Evolutionary conservation across 2,888 invertebrate species (phyloP), one percentile per base, ranked within the genome.

Genomic region (Resseliella maxima): DNA sequence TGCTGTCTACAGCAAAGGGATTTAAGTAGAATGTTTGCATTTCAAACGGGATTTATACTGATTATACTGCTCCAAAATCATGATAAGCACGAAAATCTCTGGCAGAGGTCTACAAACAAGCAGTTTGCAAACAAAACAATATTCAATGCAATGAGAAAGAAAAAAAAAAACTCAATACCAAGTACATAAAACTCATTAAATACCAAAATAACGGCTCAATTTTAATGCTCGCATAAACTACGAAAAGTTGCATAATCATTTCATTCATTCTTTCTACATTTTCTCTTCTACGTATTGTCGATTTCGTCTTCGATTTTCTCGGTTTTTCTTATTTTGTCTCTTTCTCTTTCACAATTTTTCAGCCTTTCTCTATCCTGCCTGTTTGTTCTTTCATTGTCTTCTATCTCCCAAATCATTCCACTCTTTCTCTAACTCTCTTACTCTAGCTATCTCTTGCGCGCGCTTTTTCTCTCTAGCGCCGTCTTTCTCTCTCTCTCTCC

Each of bases 141-240:
- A 21, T 2, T 21, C n/a, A 21, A 8, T 8, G n/a, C 18, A 8
- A 50, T 50, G 24, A 59, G 59, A n/a, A n/a, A n/a, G n/a, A n/a
- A n/a, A n/a, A n/a, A n/a, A n/a, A n/a, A n/a, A n/a, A n/a, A n/a
- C n/a, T n/a, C n/a, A n/a, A n/a, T n/a, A n/a, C n/a, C n/a, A n/a
- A n/a, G n/a, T n/a, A n/a, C 27, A 59, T 27, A 27, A 27, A 59
- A 59, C 59, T 59, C 59, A 59, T 59, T 59, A 59, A 59, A 59
- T 59, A 24, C 27, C 27, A 59, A 59, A n/a, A 59, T 59, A 59
- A 59, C 27, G 27, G 59, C 59, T 59, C 59, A 59, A 24, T 59
- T 27, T 59, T 24, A 24, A 59, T 59, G 59, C 59, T 6, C 24
- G 24, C 12, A 59, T 59, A 59, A 59, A 59, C 59, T 59, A 3